Base-by-base conservation (phyloP, 2,113 vertebrate genomes). In the Thalassarche chlororhynchos region DNA sequence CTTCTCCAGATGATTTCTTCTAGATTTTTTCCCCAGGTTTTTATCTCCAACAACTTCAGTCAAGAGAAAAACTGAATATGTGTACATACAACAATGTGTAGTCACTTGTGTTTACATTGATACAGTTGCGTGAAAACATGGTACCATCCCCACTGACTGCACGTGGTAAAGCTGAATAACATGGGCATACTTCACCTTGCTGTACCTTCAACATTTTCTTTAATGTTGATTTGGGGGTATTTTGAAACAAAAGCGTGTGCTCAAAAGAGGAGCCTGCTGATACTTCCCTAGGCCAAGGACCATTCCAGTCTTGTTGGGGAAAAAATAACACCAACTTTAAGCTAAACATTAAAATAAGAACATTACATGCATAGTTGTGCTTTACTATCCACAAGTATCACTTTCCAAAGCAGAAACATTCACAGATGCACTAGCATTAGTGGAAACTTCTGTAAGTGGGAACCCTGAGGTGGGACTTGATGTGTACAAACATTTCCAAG, bases 401-500 rank as follows among this genome's bases (percentile, higher is more conserved):
- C 90, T 92, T 97, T 95, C 92, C 96, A 97, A 87, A 98, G 75
- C 97, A 96, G 85, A 55, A 96, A 97, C 97, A 98, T 94, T 98
- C 97, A 98, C 83, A 98, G 94, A 97, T 95, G 97, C 96, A 91
- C 94, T 96, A 97, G 97, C 89, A 97, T 87, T 97, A 97, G 96
- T 80, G 96, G 96, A 97, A 98, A 98, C 97, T 98, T 98, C 97
- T 96, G 86, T 94, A 98, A 95, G 96, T 96, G 97, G 95, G 96
- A 96, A 98, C 94, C 94, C 95, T 95, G 96, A 97, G 96, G 95
- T 97, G 97, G 97, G 97, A 98, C 98, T 98, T 97, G 93, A 97
- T 96, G 87, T 68, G 89, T 82, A 98, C 79, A 97, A 97, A 97
- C 84, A 93, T 97, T 98, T 98, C 95, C 98, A 98, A 98, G 98